phyloP scores from a whole-genome alignment of 2,797 vertebrate genomes.

The Helarctos malayanus region DNA sequence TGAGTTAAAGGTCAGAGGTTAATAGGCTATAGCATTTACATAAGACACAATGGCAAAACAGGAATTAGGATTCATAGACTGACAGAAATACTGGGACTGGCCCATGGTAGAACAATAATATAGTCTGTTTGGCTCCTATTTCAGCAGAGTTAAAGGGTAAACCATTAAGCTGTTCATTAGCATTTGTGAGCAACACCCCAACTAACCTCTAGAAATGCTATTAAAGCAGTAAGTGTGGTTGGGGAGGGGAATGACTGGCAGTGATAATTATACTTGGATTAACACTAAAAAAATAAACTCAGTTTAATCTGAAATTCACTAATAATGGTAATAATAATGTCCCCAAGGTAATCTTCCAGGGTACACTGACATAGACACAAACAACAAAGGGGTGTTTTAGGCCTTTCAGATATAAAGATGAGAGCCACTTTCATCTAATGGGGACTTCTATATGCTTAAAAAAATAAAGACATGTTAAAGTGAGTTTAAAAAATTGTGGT shows the following conservation, averaged over 20 bases:
- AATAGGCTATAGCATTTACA: constrained; percentile 25
- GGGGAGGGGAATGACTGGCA: not conserved
- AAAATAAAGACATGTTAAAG: constrained; percentile 8
- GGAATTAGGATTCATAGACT: constrained; percentile 44
- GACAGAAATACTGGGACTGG: not conserved
- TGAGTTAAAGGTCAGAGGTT: constrained; percentile 52
- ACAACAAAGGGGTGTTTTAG: not conserved
- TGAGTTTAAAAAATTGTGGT: not conserved
- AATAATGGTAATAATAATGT: not conserved
- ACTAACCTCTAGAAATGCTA: constrained; percentile 29
- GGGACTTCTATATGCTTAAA: not conserved
- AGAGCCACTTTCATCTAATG: not conserved
- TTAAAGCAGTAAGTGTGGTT: not conserved
- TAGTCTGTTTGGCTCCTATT: constrained; percentile 30
- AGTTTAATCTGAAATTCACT: constrained; percentile 21
- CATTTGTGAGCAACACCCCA: constrained; percentile 8
- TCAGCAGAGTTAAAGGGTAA: constrained; percentile 43
- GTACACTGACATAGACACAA: not conserved
- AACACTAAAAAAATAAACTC: constrained; percentile 34
- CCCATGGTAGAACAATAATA: not conserved
- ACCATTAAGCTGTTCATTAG: constrained; percentile 29
- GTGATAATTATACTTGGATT: constrained; percentile 51
- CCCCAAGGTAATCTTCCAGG: not conserved
- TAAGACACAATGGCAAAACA: not conserved
- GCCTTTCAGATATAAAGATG: not conserved